Conservation (phyloP, 2,888 invertebrate species). For the Aphidoletes aphidimyza region DNA sequence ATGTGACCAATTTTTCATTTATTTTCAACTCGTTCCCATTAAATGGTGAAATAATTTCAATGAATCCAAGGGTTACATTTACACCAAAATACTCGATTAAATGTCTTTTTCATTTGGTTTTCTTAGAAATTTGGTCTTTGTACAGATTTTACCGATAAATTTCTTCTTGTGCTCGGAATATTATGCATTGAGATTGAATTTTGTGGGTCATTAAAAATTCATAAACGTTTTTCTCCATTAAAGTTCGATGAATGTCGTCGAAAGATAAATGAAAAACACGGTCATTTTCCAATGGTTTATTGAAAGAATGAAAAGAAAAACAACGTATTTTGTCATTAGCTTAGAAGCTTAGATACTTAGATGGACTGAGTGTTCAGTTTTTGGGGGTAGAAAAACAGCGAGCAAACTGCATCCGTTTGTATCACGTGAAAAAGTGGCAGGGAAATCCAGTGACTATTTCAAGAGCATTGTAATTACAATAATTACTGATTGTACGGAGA, state of each 20-base stretch:
- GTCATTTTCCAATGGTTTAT: no score
- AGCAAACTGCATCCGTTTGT: neutral
- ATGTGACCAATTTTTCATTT: conserved; percentile 44
- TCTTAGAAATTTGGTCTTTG: neutral
- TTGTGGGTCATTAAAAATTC: neutral
- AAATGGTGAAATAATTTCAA: neutral
- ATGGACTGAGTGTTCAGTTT: no score
- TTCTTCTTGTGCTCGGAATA: neutral
- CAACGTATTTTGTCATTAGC: neutral
- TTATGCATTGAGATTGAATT: neutral
- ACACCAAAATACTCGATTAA: neutral
- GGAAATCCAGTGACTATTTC: neutral
- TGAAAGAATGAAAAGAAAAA: neutral
- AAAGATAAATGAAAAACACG: no score
- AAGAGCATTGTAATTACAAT: conserved; percentile 45
- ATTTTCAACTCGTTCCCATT: conserved; percentile 14
- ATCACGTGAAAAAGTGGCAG: neutral
- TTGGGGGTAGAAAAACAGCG: neutral
- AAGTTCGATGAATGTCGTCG: neutral
- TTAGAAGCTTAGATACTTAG: neutral
- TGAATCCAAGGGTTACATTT: conserved; percentile 27
- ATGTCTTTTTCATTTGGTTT: neutral
- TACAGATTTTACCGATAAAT: neutral
- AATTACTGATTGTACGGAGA: conserved; percentile 39
- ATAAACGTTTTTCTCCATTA: neutral